These are phyloP conservation scores for Andrena hattorfiana DNA, from an alignment of 2,888 invertebrate species.

Conservation along the genomic window DNA sequence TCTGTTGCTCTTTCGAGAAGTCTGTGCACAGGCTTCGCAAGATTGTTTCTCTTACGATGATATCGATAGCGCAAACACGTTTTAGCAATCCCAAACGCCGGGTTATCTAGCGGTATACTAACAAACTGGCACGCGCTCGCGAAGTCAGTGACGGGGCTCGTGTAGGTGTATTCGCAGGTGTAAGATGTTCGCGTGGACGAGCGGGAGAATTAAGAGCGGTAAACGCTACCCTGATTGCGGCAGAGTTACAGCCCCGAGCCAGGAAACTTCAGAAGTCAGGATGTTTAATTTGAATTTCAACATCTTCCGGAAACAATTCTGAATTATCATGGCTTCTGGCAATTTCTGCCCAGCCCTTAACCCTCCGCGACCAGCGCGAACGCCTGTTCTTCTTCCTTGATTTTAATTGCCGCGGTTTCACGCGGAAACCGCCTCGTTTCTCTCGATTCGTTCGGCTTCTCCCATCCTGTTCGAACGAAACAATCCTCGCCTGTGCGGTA, in stretches of 20 bases:
- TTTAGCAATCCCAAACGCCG: not conserved
- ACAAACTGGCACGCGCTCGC: not conserved
- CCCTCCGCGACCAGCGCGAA: constrained; percentile 16
- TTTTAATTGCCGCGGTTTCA: constrained; percentile 42
- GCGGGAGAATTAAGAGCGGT: not conserved
- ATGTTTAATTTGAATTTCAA: constrained; percentile 62
- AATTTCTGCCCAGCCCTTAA: constrained; percentile 9
- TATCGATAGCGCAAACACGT: constrained; percentile 17
- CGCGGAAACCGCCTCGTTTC: not conserved
- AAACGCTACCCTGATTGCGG: constrained; percentile 20
- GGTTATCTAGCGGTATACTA: no score
- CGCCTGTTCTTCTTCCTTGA: constrained; percentile 17
- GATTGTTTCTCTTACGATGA: not conserved
- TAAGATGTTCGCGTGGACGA: not conserved
- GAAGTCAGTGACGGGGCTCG: not conserved
- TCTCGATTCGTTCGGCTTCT: constrained; percentile 23
- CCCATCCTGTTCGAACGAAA: not conserved
- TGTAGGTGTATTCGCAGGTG: not conserved
- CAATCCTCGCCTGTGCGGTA: not conserved
- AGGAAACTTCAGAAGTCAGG: constrained; percentile 13
- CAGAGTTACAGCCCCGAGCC: not conserved
- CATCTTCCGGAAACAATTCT: constrained; percentile 47
- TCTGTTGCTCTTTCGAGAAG: not conserved
- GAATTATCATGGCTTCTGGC: constrained; percentile 44
- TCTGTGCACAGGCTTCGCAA: not conserved